Conservation (phyloP, 2,113 vertebrate genomes). For the Rhinolophus ferrumequinum region DNA sequence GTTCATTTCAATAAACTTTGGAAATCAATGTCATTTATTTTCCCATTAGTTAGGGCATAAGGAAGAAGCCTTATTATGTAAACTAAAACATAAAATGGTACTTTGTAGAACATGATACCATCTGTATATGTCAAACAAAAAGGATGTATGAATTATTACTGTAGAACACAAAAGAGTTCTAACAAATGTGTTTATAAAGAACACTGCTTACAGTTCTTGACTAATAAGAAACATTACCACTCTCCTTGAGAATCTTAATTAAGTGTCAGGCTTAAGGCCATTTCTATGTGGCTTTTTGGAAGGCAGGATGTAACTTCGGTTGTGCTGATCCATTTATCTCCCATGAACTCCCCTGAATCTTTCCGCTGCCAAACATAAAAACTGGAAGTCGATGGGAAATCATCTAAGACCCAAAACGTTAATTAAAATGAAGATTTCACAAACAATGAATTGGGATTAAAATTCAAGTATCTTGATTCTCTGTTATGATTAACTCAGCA, state of each 20-base stretch:
- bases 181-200: not conserved
- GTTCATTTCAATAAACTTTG: not conserved
- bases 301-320: not conserved
- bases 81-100: not conserved
- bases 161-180: not conserved
- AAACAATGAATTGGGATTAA: not conserved
- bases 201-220: constrained; percentile 8
- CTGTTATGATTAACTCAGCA: not conserved
- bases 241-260: not conserved
- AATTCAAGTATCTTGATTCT: not conserved
- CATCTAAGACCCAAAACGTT: not conserved
- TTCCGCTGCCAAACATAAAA: not conserved
- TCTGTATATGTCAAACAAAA: not conserved
- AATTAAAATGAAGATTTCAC: constrained; percentile 2
- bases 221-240: not conserved
- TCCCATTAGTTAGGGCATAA: not conserved
- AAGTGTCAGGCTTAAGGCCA: not conserved
- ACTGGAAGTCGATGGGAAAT: not conserved
- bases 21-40: constrained; percentile 1
- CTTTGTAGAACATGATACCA: not conserved
- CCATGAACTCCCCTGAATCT: not conserved
- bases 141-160: not conserved
- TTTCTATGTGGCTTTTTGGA: constrained; percentile 1
- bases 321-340: not conserved
- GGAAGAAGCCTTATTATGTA: not conserved